Percentiles rank a stretch among this genome's conserved stretches.
Evolutionary conservation across 2,113 vertebrate species (phyloP).

Genomic region (Caracal caracal): DNA sequence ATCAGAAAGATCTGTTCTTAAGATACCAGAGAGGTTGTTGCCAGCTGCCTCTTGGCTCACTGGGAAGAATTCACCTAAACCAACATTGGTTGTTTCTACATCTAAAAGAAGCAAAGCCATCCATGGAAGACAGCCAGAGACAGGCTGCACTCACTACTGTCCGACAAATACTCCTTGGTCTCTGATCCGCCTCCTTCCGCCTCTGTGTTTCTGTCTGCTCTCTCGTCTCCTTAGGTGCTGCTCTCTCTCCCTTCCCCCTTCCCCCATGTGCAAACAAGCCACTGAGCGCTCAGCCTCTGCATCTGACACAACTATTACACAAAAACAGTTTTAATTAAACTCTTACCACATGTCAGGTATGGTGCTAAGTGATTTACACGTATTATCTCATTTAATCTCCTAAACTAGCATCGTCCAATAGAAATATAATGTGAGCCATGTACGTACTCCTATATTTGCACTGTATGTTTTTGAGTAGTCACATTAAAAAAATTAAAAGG

Average conservation of each 20-base stretch:
- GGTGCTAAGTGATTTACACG: too few relatives aligned
- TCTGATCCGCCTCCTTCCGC: background rate
- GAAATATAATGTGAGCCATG: background rate
- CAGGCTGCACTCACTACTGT: background rate
- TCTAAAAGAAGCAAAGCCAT: background rate
- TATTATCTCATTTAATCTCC: background rate
- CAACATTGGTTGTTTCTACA: background rate
- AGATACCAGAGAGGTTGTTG: background rate
- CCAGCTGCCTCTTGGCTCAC: background rate
- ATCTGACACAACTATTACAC: background rate
- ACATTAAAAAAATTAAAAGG: background rate
- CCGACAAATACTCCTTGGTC: background rate
- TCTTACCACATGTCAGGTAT: background rate
- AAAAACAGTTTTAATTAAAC: background rate
- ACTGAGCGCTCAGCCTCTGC: background rate
- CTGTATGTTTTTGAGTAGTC: background rate
- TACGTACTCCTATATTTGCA: background rate
- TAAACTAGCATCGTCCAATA: background rate
- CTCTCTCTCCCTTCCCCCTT: background rate
- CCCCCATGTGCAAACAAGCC: background rate
- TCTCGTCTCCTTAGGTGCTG: background rate
- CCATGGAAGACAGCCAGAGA: background rate
- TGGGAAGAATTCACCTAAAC: background rate
- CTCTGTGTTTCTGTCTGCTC: background rate
- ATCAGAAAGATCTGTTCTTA: background rate